A percentile compares a stretch with the other conserved stretches of the same genome.
phyloP scores from a whole-genome alignment of 2,888 invertebrate species.

The Urechis unicinctus region DNA sequence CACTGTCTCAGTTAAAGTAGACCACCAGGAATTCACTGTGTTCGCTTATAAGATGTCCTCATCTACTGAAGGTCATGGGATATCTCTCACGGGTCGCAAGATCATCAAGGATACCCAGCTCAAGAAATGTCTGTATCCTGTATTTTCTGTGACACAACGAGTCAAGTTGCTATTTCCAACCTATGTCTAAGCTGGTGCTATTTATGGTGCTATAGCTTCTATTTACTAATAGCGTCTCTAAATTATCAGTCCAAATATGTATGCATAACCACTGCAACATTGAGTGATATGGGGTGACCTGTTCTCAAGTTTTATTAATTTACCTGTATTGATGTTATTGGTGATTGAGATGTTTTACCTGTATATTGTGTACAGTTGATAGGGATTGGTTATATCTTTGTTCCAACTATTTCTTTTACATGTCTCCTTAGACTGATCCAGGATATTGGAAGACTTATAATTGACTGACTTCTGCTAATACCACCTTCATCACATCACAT shows the following conservation, averaged over 20 bases:
- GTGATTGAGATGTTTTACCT: too few relatives aligned
- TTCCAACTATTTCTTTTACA: too few relatives aligned
- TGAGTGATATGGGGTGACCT: too few relatives aligned
- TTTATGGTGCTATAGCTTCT: background rate
- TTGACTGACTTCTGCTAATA: too few relatives aligned
- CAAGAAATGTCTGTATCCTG: slow-evolving; percentile 28
- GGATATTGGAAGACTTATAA: too few relatives aligned
- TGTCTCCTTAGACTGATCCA: too few relatives aligned
- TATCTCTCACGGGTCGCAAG: slow-evolving; percentile 31
- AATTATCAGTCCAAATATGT: background rate
- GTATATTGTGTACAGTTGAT: too few relatives aligned
- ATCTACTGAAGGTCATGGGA: slow-evolving; percentile 27
- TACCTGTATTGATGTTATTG: too few relatives aligned
- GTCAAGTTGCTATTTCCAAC: slow-evolving; percentile 44
- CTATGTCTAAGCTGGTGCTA: slow-evolving; percentile 21
- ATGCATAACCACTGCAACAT: too few relatives aligned
- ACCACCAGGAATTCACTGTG: slow-evolving; percentile 28
- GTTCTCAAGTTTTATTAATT: too few relatives aligned
- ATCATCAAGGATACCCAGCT: slow-evolving; percentile 26
- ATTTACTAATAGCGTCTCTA: background rate
- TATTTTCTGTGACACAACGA: slow-evolving; percentile 43
- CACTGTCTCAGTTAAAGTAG: slow-evolving; percentile 29
- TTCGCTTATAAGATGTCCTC: slow-evolving; percentile 33
- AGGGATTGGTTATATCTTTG: too few relatives aligned
- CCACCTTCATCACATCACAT: too few relatives aligned